Base-by-base conservation (phyloP, 2,113 vertebrate genomes). In the Bostrychus sinensis region DNA sequence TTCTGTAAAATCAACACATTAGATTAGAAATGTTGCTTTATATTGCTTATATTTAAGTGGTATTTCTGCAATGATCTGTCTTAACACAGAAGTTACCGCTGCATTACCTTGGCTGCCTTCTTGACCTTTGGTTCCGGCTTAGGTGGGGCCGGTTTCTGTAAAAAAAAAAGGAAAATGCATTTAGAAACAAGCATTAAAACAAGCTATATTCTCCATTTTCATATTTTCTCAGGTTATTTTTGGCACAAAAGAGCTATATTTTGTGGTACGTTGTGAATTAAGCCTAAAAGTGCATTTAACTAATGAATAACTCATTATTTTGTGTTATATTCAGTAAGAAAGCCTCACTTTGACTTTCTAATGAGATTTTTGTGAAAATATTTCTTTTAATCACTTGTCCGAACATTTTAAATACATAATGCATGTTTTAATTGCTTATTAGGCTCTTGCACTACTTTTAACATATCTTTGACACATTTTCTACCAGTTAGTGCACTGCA, bases 71-170 rank as follows among this genome's bases (percentile, higher is more conserved):
- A 13, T 36, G 14, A 3, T 51, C 14, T 9, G 48, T n/a, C 14
- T 4, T 30, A 2, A 48, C 4, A 16, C 45, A 16, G 0, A 14
- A 4, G 22, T 16, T n/a, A 16, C 3, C 8, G 3, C 14, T 4
- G 25, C 26, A 9, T 89, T 88, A 96, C 96, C 93, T 95, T 96
- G 78, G 93, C 90, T 83, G 92, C 84, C 92, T 95, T 96, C 93
- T 95, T 96, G 74, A 87, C 89, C 85, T 94, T 96, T 81, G 94
- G 90, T 86, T 97, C 94, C 75, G 91, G 89, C 86, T 93, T 93
- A 54, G 92, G 74, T 1, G 88, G 88, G 82, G 85, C 80, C 62
- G 94, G 93, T 87, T 91, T 94, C 95, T 97, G 83, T 2, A 77
- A 41, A 72, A 42, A 43, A 14, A 48, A 16, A 17, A 1, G 3